These are phyloP conservation scores for Micrasema longulum DNA, from an alignment of 1,140 invertebrate genomes.

Conservation along the genomic window DNA sequence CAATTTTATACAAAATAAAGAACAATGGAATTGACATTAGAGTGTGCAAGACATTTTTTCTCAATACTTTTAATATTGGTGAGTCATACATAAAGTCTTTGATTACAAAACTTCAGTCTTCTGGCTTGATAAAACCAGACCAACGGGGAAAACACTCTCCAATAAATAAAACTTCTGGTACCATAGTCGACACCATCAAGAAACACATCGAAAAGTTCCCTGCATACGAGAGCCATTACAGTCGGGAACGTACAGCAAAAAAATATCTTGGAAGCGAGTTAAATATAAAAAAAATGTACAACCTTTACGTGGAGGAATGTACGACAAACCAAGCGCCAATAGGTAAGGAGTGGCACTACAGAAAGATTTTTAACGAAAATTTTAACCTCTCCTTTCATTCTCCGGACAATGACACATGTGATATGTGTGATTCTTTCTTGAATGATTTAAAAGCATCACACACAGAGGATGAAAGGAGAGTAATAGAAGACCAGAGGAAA, in stretches of 20 bases:
- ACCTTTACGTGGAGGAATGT: background rate
- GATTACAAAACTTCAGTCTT: too few species aligned
- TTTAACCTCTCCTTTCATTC: constrained; percentile 3
- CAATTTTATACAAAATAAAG: too few species aligned
- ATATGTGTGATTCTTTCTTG: background rate
- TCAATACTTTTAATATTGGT: too few species aligned
- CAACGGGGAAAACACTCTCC: background rate
- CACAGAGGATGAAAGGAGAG: background rate
- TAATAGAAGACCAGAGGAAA: background rate
- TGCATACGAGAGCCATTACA: background rate
- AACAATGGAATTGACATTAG: too few species aligned
- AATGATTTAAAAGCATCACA: too few species aligned
- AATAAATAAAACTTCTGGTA: background rate
- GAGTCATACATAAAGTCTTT: too few species aligned
- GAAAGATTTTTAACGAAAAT: constrained; percentile 4
- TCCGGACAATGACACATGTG: constrained; percentile 4
- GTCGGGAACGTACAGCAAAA: constrained; percentile 2
- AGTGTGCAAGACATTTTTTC: too few species aligned
- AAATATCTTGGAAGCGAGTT: background rate
- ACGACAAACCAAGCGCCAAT: background rate
- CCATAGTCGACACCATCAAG: background rate
- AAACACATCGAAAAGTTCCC: constrained; percentile 10
- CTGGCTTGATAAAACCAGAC: background rate
- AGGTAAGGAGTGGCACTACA: background rate
- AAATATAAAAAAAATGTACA: constrained; percentile 9